Conservation (phyloP, 1,140 invertebrate species). For the Oedothorax gibbosus region DNA sequence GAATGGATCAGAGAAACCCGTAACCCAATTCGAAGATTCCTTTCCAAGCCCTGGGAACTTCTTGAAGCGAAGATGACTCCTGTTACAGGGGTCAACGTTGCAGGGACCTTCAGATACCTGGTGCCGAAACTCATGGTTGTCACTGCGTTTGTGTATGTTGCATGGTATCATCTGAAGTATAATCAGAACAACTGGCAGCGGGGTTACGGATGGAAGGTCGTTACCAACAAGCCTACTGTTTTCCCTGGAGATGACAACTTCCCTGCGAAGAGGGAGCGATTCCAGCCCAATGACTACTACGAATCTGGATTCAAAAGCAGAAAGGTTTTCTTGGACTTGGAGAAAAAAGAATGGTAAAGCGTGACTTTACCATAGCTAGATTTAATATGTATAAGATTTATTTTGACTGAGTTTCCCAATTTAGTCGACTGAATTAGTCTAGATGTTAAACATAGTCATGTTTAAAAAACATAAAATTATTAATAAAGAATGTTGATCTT, state of each 20-base stretch:
- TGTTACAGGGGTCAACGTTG: slow-evolving; percentile 71
- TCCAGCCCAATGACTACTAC: slow-evolving; percentile 75
- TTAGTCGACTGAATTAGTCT: too few species aligned
- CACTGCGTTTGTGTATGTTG: slow-evolving; percentile 70
- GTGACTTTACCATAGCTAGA: too few species aligned
- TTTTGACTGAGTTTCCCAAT: too few species aligned
- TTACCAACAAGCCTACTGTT: slow-evolving; percentile 70
- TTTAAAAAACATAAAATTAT: too few species aligned
- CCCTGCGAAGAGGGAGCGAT: slow-evolving; percentile 73
- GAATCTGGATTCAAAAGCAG: slow-evolving; percentile 75
- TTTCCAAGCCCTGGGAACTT: slow-evolving; percentile 78
- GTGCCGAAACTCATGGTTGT: slow-evolving; percentile 75
- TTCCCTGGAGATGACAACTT: slow-evolving; percentile 77
- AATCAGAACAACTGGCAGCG: slow-evolving; percentile 81
- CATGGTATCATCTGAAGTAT: slow-evolving; percentile 83
- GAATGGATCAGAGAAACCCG: slow-evolving; percentile 77
- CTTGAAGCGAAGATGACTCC: slow-evolving; percentile 72
- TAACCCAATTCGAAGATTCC: slow-evolving; percentile 83
- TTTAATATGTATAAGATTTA: too few species aligned
- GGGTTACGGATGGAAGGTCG: slow-evolving; percentile 76
- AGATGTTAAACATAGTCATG: too few species aligned
- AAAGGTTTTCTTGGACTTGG: slow-evolving; percentile 54
- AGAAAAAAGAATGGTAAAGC: too few species aligned
- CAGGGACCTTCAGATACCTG: slow-evolving; percentile 73
- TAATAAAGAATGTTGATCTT: too few species aligned